Base-by-base conservation (phyloP, 2,888 invertebrate genomes). In the Apodemia zela region DNA sequence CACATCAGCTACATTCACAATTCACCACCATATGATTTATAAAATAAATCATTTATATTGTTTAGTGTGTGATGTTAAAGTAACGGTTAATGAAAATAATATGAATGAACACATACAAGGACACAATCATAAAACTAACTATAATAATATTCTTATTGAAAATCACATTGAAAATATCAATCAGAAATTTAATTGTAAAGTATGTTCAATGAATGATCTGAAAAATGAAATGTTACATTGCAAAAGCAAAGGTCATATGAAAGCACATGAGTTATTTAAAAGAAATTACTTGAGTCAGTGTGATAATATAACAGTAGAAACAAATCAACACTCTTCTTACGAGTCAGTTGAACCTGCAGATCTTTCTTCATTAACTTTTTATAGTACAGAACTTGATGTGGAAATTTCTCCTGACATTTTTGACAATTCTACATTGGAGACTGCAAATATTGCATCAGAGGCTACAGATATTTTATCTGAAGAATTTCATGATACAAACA, bases 201-300 rank as follows among this genome's bases (percentile, higher is more conserved):
- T 38, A 42, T 60, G 60, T 15, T 17, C 45, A 33, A 59, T 47
- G 13, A 38, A 47, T 58, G 59, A 35, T 45, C 17, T 33, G 10
- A 45, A 33, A 45, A 25, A 59, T 58, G 62, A 62, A 42, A 8
- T 62, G 7, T 15, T 62, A 17, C 62, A 62, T 62, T 62, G 62
- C 17, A 17, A 33, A 33, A 62, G 33, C 17, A 54, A 54, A 21
- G 25, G 21, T 7, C 51, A 54, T 54, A 13, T 54, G 8, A 25
- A 25, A 11, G 51, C 51, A 54, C 21, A 8, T 21, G 25, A 54
- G 10, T 54, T 15, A 15, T 25, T 15, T 54, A 21, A 21, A 54
- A 15, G 2, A 18, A 54, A 15, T 18, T 3, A 8, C 13, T 25
- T 15, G 17, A 15, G 5, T 15, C 21, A 15, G 13, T 25, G 21